These are phyloP conservation scores for Rhombomys opimus DNA, from an alignment of 2,113 vertebrate species.

Conservation along the genomic window DNA sequence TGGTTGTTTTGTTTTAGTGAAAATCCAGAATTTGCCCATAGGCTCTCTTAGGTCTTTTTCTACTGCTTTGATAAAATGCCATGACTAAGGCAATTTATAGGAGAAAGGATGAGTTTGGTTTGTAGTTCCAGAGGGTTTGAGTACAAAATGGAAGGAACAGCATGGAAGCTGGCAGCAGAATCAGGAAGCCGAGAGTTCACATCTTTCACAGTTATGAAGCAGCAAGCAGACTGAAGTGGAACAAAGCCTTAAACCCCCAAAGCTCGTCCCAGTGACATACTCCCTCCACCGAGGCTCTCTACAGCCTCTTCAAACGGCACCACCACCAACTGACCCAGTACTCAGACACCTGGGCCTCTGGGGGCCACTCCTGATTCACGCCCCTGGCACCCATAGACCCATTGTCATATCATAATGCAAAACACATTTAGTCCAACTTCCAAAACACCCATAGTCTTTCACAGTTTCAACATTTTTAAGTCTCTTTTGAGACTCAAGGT, in stretches of 20 bases:
- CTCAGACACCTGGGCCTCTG: background rate
- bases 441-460: background rate
- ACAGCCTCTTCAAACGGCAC: background rate
- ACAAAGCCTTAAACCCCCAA: background rate
- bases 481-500: background rate
- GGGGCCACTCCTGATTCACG: background rate
- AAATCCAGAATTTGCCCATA: background rate
- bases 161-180: background rate
- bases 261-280: background rate
- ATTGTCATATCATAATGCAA: background rate
- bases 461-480: background rate
- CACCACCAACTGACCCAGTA: background rate
- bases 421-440: background rate
- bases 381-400: background rate
- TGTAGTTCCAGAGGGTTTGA: background rate
- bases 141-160: background rate
- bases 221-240: background rate
- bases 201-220: background rate
- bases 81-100: background rate
- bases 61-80: background rate
- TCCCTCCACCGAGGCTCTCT: background rate
- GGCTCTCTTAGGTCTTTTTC: background rate
- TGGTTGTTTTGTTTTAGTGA: background rate
- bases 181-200: background rate
- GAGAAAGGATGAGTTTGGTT: background rate